phyloP scores from a whole-genome alignment of 1,140 invertebrate species.

The Maconellicoccus hirsutus region DNA sequence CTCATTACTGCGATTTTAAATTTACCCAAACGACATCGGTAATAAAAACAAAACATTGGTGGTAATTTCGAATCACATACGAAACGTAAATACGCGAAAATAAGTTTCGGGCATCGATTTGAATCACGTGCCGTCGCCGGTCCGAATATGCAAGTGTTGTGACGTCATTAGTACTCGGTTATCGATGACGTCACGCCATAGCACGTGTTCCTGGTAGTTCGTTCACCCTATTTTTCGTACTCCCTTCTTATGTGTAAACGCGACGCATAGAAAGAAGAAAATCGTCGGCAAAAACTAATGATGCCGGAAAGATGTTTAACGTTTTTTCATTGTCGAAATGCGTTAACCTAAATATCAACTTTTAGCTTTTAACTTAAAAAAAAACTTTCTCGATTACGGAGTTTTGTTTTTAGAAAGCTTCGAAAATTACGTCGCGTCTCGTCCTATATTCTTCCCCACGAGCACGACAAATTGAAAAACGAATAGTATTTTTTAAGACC shows the following conservation, averaged over 20 bases:
- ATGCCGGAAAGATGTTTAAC: not conserved
- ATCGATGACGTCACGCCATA: not conserved
- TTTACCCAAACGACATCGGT: no score
- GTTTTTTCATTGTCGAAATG: not conserved
- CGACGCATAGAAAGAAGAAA: not conserved
- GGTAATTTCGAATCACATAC: no score
- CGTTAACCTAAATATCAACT: not conserved
- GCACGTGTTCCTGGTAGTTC: not conserved
- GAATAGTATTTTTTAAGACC: no score
- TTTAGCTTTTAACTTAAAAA: not conserved
- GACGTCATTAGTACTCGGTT: not conserved
- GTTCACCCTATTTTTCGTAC: not conserved
- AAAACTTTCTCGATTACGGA: slow-evolving; percentile 5
- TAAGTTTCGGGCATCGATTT: not conserved
- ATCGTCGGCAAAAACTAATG: not conserved
- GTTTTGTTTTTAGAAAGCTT: no score
- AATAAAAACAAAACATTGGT: no score
- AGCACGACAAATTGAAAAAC: no score
- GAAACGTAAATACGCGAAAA: no score
- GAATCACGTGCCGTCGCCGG: not conserved
- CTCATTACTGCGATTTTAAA: no score
- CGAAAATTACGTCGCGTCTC: no score
- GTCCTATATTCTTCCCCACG: no score
- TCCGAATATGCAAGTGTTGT: not conserved
- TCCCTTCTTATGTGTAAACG: not conserved